phyloP scores from a whole-genome alignment of 2,797 vertebrate species.

The Rallus crepitans region DNA sequence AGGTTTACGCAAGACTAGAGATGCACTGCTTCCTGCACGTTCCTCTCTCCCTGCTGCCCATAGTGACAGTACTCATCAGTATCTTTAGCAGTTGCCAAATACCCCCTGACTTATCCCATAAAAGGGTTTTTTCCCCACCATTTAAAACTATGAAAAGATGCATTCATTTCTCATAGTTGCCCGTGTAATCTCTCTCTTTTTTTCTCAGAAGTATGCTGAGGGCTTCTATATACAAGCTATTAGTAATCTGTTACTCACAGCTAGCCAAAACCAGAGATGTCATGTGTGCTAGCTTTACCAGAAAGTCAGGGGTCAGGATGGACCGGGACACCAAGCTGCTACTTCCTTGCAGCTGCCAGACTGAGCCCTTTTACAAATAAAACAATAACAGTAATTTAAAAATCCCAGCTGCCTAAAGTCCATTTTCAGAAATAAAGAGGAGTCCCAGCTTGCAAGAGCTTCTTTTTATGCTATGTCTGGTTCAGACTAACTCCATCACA shows the following conservation, averaged over 20 bases:
- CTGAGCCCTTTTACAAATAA: neutral
- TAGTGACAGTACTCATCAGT: rapidly evolving
- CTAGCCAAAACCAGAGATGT: neutral
- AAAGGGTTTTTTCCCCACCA: neutral
- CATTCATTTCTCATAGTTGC: neutral
- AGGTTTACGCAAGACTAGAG: neutral
- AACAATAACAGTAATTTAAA: neutral
- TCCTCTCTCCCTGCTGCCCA: neutral
- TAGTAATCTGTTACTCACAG: neutral
- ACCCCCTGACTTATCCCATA: neutral
- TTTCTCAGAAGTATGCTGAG: neutral
- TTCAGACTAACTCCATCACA: neutral
- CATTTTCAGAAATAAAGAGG: neutral
- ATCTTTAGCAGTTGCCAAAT: neutral
- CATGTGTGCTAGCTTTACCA: neutral
- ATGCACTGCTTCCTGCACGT: neutral
- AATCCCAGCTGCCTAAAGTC: neutral
- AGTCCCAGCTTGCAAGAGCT: neutral
- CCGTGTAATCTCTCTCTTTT: neutral
- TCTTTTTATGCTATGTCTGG: neutral
- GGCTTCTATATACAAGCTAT: neutral
- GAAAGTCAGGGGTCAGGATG: neutral
- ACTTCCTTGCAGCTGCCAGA: neutral
- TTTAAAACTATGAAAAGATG: neutral
- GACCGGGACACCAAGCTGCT: neutral